phyloP scores from a whole-genome alignment of 2,888 invertebrate genomes.

The Catocala sponsa region DNA sequence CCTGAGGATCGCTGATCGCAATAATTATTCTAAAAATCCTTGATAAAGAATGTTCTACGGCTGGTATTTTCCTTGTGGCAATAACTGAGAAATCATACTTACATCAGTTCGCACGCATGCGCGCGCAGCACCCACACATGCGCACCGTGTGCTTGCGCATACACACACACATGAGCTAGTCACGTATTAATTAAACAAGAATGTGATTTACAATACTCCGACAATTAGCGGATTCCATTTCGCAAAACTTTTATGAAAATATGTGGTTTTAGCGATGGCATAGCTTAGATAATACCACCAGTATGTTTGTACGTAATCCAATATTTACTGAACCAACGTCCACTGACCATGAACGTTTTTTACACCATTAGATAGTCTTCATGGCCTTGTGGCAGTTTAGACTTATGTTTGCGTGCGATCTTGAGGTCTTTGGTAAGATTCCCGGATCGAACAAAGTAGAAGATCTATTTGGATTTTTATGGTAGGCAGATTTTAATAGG shows the following conservation, averaged over 20 bases:
- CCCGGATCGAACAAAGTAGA: too few relatives aligned
- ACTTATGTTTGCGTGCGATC: too few relatives aligned
- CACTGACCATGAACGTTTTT: too few relatives aligned
- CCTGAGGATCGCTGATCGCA: too few relatives aligned
- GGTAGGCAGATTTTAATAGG: too few relatives aligned
- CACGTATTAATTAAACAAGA: constrained; percentile 66
- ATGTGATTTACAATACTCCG: constrained; percentile 61
- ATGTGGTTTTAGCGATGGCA: constrained; percentile 37
- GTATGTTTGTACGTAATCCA: background rate
- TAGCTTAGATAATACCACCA: constrained; percentile 24
- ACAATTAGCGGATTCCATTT: constrained; percentile 59
- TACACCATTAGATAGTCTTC: too few relatives aligned
- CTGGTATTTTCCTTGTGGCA: constrained; percentile 51
- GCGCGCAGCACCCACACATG: constrained; percentile 27
- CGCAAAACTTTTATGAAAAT: constrained; percentile 52
- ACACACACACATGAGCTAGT: constrained; percentile 29
- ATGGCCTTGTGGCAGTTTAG: too few relatives aligned
- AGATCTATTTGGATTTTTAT: too few relatives aligned
- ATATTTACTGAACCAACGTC: background rate
- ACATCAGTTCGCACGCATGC: constrained; percentile 51
- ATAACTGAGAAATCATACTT: constrained; percentile 51
- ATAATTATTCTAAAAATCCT: constrained; percentile 41
- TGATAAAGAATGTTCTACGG: constrained; percentile 43
- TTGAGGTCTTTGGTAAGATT: too few relatives aligned
- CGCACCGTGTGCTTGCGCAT: constrained; percentile 29